These are phyloP conservation scores for Gryon sp. DNA, from an alignment of 1,140 invertebrate species.

Conservation along the genomic window DNA sequence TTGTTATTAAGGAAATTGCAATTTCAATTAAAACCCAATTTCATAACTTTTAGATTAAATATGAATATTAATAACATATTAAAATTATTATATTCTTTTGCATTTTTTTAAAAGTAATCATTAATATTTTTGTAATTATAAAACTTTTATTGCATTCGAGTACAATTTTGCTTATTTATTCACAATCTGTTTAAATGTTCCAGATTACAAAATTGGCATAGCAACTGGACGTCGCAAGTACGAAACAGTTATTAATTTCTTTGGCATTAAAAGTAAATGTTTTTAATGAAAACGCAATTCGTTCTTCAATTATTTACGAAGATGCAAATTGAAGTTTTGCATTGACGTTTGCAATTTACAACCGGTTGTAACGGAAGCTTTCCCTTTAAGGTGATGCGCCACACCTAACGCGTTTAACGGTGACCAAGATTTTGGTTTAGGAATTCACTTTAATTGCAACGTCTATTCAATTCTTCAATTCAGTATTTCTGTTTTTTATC, in stretches of 20 bases:
- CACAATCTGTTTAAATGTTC: neutral
- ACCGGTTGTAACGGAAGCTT: conserved; percentile 41
- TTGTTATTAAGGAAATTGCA: too few relatives aligned
- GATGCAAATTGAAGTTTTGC: conserved; percentile 40
- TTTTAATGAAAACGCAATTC: conserved; percentile 22
- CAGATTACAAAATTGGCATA: conserved; percentile 2
- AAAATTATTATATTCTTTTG: too few relatives aligned
- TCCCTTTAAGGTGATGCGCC: conserved; percentile 52
- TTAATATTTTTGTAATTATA: too few relatives aligned
- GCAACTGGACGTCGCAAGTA: neutral
- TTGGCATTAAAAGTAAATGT: conserved; percentile 7
- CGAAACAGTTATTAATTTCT: conserved; percentile 10
- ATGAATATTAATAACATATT: too few relatives aligned
- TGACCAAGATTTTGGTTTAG: conserved; percentile 44
- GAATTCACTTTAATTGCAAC: conserved; percentile 13
- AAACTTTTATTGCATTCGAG: too few relatives aligned
- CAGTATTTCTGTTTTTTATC: too few relatives aligned
- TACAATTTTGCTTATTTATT: too few relatives aligned
- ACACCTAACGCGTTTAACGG: conserved; percentile 44
- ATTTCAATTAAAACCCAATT: too few relatives aligned
- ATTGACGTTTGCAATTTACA: conserved; percentile 30
- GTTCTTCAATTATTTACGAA: conserved; percentile 27
- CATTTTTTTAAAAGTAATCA: too few relatives aligned
- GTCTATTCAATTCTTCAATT: too few relatives aligned
- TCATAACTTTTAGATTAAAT: too few relatives aligned